Conservation (phyloP, 2,888 invertebrate genomes). For the Drosophila subquinaria region DNA sequence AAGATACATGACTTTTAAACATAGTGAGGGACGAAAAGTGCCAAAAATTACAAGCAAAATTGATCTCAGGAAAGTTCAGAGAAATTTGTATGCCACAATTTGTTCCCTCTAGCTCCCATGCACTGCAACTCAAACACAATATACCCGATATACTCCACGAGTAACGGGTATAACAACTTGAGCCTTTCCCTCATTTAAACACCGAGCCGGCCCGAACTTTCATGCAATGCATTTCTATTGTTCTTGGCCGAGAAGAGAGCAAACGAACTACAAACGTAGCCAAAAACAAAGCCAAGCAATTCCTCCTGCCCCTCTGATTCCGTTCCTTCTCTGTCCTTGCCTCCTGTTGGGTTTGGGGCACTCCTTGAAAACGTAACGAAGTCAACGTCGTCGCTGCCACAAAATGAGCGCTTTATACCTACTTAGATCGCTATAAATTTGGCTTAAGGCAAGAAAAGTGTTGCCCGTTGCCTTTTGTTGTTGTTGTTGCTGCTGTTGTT, state of each 20-base stretch:
- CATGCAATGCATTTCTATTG: conserved; percentile 28
- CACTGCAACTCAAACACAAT: no score
- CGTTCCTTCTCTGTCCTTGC: not conserved
- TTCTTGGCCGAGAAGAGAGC: conserved; percentile 35
- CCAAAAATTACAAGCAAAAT: no score
- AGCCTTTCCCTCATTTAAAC: conserved; percentile 29
- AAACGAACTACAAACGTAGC: conserved; percentile 25
- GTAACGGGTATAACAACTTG: conserved; percentile 7
- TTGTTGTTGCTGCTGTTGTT: conserved; percentile 48
- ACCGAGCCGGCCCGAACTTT: conserved; percentile 17
- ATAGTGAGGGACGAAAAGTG: no score
- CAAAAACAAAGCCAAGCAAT: conserved; percentile 41
- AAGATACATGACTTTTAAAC: no score
- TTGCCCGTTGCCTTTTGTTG: conserved; percentile 52
- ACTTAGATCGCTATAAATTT: conserved; percentile 81
- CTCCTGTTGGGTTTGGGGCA: conserved; percentile 80
- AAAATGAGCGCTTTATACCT: conserved; percentile 82
- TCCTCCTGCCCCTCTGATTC: not conserved
- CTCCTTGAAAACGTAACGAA: conserved; percentile 78
- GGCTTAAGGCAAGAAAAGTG: conserved; percentile 82
- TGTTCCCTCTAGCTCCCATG: no score
- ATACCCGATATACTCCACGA: not conserved
- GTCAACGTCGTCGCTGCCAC: conserved; percentile 70
- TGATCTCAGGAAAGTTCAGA: no score
- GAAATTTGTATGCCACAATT: no score